Evolutionary conservation across 1,140 invertebrate genomes (phyloP).

Genomic region (Lepidurus arcticus): DNA sequence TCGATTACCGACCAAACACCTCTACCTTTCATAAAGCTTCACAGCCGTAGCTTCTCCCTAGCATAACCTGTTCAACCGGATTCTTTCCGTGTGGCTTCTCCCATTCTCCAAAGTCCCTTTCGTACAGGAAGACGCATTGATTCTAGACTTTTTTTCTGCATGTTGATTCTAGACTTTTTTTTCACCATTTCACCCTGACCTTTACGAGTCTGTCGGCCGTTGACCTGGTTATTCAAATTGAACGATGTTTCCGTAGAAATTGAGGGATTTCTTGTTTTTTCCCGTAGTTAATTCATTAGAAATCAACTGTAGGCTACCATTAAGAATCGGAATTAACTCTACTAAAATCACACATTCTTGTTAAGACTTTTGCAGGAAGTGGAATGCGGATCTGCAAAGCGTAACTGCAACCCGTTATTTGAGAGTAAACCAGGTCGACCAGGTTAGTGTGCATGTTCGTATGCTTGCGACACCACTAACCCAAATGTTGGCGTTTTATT

Average conservation of each 20-base stretch:
- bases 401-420: neutral
- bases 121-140: neutral
- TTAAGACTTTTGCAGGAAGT: too few relatives aligned
- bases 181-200: neutral
- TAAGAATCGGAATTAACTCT: too few relatives aligned
- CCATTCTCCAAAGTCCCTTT: neutral
- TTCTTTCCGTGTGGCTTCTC: neutral
- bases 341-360: too few relatives aligned
- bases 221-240: neutral
- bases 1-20: neutral
- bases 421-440: neutral
- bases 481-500: neutral
- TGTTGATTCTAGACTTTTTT: too few relatives aligned
- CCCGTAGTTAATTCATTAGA: too few relatives aligned
- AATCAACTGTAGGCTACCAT: too few relatives aligned
- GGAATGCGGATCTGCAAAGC: too few relatives aligned
- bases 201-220: neutral
- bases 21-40: neutral
- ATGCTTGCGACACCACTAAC: neutral
- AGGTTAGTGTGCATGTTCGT: too few relatives aligned
- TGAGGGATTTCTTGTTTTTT: too few relatives aligned
- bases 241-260: too few relatives aligned
- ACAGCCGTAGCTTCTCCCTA: neutral
- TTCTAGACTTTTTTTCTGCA: neutral
- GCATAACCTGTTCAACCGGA: conserved; percentile 8